Percentiles rank a stretch among this genome's conserved stretches.
phyloP scores from a whole-genome alignment of 1,140 invertebrate species.

The Scylla paramamosain region DNA sequence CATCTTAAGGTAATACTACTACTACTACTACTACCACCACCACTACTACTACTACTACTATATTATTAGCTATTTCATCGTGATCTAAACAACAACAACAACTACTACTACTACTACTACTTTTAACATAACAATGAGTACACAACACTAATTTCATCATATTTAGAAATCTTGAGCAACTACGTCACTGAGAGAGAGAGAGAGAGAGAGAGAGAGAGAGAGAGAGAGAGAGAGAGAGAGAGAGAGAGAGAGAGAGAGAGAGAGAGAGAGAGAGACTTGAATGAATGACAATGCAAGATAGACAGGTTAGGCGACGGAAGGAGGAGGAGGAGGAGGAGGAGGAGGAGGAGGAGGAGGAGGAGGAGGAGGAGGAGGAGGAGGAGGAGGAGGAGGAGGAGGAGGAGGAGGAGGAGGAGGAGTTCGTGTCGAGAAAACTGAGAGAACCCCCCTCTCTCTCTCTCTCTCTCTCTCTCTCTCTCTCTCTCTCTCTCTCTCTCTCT shows the following conservation, averaged over 20 bases:
- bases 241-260: conserved; percentile 63
- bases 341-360: not conserved
- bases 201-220: conserved; percentile 55
- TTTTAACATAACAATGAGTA: no score
- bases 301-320: not conserved
- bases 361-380: not conserved
- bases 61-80: no score
- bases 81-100: no score
- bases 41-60: no score
- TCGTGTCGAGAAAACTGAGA: no score
- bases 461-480: no score
- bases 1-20: no score
- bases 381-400: not conserved
- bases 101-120: no score
- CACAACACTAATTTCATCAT: not conserved
- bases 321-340: not conserved
- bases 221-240: conserved; percentile 58
- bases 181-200: not conserved
- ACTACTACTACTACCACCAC: no score
- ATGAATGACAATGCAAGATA: not conserved
- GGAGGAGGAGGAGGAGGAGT: not conserved
- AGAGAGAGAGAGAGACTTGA: conserved; percentile 52
- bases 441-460: no score
- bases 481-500: no score
- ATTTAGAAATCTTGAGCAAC: not conserved